These are phyloP conservation scores for Megaceryle maxima DNA, from an alignment of 2,113 vertebrate species.

Conservation along the genomic window DNA sequence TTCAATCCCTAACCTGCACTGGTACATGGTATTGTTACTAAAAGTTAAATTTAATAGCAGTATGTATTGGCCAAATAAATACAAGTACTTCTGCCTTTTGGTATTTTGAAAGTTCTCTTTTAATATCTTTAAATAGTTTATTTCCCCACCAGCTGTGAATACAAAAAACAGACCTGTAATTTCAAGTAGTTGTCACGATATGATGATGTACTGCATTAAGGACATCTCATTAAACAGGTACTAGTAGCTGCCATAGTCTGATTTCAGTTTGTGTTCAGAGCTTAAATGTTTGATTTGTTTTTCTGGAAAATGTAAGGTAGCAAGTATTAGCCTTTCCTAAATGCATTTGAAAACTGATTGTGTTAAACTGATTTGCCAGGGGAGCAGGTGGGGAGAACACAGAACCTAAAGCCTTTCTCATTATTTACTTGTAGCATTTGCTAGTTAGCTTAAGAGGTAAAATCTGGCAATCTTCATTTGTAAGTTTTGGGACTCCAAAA, in stretches of 20 bases:
- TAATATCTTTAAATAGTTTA: neutral
- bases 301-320: neutral
- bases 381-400: neutral
- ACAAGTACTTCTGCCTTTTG: neutral
- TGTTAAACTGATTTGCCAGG: neutral
- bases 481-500: neutral
- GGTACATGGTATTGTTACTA: too few species aligned
- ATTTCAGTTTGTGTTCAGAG: neutral
- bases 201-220: neutral
- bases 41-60: neutral
- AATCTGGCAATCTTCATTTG: constrained; percentile 5
- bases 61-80: neutral
- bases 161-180: neutral
- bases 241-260: neutral
- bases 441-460: neutral
- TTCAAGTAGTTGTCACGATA: neutral
- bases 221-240: neutral
- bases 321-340: neutral
- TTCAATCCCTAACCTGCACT: too few species aligned
- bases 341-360: neutral
- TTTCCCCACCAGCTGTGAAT: neutral
- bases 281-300: neutral
- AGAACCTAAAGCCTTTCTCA: neutral
- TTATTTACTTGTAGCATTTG: neutral
- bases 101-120: neutral